Evolutionary conservation across 2,888 invertebrate species (phyloP), one percentile per base, ranked within the genome.

Genomic region (Drosophila tripunctata): DNA sequence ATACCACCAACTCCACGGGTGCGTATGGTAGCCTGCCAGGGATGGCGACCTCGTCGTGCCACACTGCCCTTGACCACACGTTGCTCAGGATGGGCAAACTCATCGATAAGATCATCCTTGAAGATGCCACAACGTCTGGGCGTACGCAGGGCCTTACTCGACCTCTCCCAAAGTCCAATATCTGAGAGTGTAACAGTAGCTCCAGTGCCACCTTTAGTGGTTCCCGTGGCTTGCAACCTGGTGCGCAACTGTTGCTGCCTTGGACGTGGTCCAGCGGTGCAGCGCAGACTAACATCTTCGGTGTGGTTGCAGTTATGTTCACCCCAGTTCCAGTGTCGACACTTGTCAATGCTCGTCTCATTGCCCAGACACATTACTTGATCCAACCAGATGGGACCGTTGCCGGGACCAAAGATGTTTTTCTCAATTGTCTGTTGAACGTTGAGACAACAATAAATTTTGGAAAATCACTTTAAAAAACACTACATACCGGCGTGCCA

Each of bases 11-110:
- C 89, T 3, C 93, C 93, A 24, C 93, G 92, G 0, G 94, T 92
- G 64, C 94, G 92, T 54, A 96, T 92, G 51, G 95, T 95, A 2
- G 94, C 95, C 92, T 95, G 95, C 96, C 96, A 96, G 2, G 96
- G 96, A 90, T 95, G 94, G 12, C 94, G 93, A 2, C 95, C 95
- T 24, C 92, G 92, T 6, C 92, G 92, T 0, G 95, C 94, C 8
- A 93, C 87, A 17, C 93, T 92, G 3, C 95, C 95, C 58, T 93
- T 92, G 3, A 95, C 93, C 1, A 95, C 94, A 79, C 94, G 92
- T 62, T 91, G 85, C 56, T 93, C 92, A 27, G 93, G 91, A 65
- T 92, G 92, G 2, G 90, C 90, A 52, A 91, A 90, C 55, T 92
- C 92, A 61, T 91, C 90, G 2, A 70, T 44, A 2, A 90, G 22